These are phyloP conservation scores for Eilema depressum DNA, from an alignment of 2,888 invertebrate species.

Conservation along the genomic window DNA sequence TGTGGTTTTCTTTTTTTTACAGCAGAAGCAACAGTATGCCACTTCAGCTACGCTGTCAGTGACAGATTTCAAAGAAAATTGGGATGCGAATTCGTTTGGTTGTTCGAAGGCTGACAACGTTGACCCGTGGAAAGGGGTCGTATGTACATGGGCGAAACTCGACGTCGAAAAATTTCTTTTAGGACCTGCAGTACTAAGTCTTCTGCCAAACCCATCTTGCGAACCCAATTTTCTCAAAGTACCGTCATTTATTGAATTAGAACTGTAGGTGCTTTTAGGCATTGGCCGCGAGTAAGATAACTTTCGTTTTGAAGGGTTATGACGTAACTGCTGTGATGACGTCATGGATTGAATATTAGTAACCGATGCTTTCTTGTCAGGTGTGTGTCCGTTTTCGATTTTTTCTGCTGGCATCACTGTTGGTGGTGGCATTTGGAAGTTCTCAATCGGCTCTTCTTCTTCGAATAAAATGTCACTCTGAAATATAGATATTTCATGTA, in stretches of 20 bases:
- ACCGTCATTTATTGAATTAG: slow-evolving; percentile 87
- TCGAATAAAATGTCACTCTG: slow-evolving; percentile 82
- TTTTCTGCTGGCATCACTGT: slow-evolving; percentile 49
- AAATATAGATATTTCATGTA: slow-evolving; percentile 41
- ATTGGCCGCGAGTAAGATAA: slow-evolving; percentile 72
- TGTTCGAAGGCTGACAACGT: slow-evolving; percentile 92
- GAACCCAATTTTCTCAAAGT: slow-evolving; percentile 75
- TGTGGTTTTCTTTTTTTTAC: slow-evolving; percentile 62
- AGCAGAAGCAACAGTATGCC: slow-evolving; percentile 78
- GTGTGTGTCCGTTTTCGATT: slow-evolving; percentile 50
- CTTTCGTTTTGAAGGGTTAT: slow-evolving; percentile 74
- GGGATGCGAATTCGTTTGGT: slow-evolving; percentile 92
- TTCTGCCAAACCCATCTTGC: slow-evolving; percentile 72
- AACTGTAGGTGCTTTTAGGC: slow-evolving; percentile 83
- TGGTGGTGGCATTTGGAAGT: slow-evolving; percentile 54
- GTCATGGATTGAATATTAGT: slow-evolving; percentile 53
- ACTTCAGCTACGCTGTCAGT: slow-evolving; percentile 86
- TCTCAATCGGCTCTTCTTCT: slow-evolving; percentile 75
- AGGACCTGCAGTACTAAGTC: slow-evolving; percentile 76
- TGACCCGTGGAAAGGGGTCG: slow-evolving; percentile 92
- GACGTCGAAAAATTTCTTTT: slow-evolving; percentile 92
- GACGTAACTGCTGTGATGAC: slow-evolving; percentile 61
- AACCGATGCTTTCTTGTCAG: slow-evolving; percentile 51
- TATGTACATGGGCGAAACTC: slow-evolving; percentile 84
- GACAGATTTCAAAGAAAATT: slow-evolving; percentile 90